These are phyloP conservation scores for Mechanitis messenoides DNA, from an alignment of 2,888 invertebrate genomes.

Conservation along the genomic window DNA sequence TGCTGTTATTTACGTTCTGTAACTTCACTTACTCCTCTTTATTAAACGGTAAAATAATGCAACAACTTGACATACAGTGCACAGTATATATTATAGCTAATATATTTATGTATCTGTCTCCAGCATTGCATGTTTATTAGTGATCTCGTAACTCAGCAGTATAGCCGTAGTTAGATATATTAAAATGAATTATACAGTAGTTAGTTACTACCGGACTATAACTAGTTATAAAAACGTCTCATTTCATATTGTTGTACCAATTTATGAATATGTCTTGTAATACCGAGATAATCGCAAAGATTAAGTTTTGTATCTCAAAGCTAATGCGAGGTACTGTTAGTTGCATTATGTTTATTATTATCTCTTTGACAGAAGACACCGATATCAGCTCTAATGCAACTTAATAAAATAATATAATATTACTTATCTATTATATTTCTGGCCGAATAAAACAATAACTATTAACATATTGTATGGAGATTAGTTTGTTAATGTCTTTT, in stretches of 20 bases:
- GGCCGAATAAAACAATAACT: no score
- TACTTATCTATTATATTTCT: background rate
- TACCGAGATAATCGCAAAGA: background rate
- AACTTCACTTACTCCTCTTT: no score
- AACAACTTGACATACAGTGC: no score
- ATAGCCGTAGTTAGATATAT: no score
- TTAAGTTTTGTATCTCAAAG: slow-evolving; percentile 1
- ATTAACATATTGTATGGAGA: no score
- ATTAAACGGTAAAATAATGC: no score
- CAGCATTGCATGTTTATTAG: no score
- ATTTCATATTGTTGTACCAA: background rate
- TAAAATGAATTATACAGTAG: background rate
- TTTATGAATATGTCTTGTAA: background rate
- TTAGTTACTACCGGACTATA: background rate
- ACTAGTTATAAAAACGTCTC: background rate
- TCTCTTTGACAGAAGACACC: slow-evolving; percentile 3
- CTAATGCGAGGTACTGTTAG: background rate
- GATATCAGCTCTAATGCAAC: background rate
- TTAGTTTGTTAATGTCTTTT: no score
- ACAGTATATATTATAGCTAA: no score
- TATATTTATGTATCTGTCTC: no score
- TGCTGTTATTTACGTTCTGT: no score
- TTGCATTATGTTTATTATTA: background rate
- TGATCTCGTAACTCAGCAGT: no score
- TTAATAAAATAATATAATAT: background rate